Percentiles rank a stretch among this genome's conserved stretches.
phyloP scores from a whole-genome alignment of 2,797 vertebrate genomes.

The Malacoraja senta region DNA sequence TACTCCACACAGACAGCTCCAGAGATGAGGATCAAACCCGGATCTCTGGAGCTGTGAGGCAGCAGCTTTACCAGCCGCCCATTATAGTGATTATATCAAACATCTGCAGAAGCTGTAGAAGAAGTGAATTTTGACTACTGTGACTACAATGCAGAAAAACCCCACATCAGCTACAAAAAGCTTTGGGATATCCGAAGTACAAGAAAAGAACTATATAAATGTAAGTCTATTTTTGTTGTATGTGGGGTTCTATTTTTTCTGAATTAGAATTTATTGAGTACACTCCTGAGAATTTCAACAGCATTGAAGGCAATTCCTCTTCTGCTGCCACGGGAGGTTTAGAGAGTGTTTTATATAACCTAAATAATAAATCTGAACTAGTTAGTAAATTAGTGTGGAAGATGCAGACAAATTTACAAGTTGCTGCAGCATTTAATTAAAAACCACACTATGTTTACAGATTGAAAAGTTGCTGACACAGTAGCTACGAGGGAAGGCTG shows the following conservation, averaged over 20 bases:
- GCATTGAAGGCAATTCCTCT: not conserved
- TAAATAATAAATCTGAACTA: constrained; percentile 1
- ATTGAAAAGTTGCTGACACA: constrained; percentile 19
- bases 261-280: not conserved
- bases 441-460: not conserved
- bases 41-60: too few species aligned
- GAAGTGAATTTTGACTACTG: not conserved
- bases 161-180: not conserved
- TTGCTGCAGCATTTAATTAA: constrained; percentile 27
- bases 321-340: not conserved
- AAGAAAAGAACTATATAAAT: not conserved
- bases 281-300: not conserved
- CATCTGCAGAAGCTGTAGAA: not conserved
- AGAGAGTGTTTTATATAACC: not conserved
- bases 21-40: too few species aligned
- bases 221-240: not conserved
- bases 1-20: too few species aligned
- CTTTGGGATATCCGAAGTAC: not conserved
- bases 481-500: not conserved
- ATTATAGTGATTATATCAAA: not conserved
- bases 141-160: not conserved
- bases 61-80: too few species aligned
- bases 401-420: constrained; percentile 7
- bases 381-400: not conserved
- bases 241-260: not conserved